Base-by-base conservation (phyloP, 2,888 invertebrate species). In the Azorinus chamasolen region DNA sequence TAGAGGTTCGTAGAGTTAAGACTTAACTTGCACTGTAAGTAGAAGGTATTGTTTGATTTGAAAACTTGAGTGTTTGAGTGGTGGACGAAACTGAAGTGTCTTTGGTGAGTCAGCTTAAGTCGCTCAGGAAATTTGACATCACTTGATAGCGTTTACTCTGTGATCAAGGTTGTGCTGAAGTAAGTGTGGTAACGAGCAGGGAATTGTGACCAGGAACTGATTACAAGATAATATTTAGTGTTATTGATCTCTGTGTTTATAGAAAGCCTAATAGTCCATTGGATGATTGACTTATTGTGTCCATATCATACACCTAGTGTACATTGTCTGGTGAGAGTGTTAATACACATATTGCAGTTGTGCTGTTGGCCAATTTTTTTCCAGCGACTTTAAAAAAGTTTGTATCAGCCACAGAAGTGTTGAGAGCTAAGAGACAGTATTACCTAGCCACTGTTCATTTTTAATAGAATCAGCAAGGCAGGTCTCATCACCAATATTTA, bases 161-260 rank as follows among this genome's bases (percentile, higher is more conserved):
- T 50, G 14, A 50, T 12, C 18, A 12, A 25, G 53, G 24, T n/a
- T 10, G 16, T 18, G 12, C n/a, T 6, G 16, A 25, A 53, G 53
- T 27, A 27, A 53, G 53, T 27, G 27, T 25, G 27, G 14, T 16
- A 16, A n/a, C 6, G 32, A 53, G 50, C 22, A 50, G 39, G 41
- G 58, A 18, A 50, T 20, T 55, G 66, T 57, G 70, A 70, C 62
- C 71, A 76, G 71, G 76, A 76, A 62, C 65, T 71, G 70, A 66
- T 76, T 65, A 76, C 62, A 65, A 65, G 76, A 76, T 71, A 70
- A 70, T 71, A 70, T 70, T 70, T 71, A 55, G 45, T 53, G 51
- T 59, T 76, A 76, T 76, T 76, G 76, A 76, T 76, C 76, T 43
- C 46, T n/a, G 53, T 25, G 51, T 10, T 32, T 32, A 32, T 32